Base-by-base conservation (phyloP, 2,113 vertebrate species). In the Capreolus pygargus region DNA sequence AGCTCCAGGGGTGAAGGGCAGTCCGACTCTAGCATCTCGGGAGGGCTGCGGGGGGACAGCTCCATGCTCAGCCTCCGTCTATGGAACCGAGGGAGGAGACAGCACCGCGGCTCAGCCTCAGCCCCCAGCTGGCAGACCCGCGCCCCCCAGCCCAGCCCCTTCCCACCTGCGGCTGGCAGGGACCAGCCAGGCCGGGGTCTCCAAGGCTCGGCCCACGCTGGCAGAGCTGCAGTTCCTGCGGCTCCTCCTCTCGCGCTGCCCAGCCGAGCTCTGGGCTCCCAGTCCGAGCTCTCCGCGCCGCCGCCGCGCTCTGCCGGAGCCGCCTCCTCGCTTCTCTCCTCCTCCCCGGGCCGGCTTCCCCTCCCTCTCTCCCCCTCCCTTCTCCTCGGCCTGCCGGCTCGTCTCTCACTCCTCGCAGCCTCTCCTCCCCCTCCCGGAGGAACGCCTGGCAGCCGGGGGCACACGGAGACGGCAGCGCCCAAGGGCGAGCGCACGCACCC, bases 1-100 rank as follows among this genome's bases (percentile, higher is more conserved):
- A 98, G 96, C 98, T 99, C 98, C 98, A 99, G 97, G 23, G 98
- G 98, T 50, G 98, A 98, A 76, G 98, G 98, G 95, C 98, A 99
- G 87, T 98, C 98, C 43, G 98, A 67, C 83, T 98, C 98, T 98
- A 98, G 97, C 98, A 98, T 98, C 39, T 98, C 98, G 4, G 78
- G 86, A 93, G 91, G 96, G 89, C 91, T 94, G 91, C 91, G 78
- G 3, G 97, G 97, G 82, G 97, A 94, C 83, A 96, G 96, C 97
- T 98, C 97, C 98, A 97, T 98, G 88, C 94, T 97, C 94, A 85
- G 89, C 91, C 86, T 91, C 96, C 15, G 83, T 93, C 96, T 97
- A 15, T 11, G 64, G 84, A 97, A 96, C 88, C 86, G 82, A 96
- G 47, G 36, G 74, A 91, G 94, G 45, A 93, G 76, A 96, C 78